phyloP scores from a whole-genome alignment of 2,113 vertebrate species.

The Pelecanoides urinatrix region DNA sequence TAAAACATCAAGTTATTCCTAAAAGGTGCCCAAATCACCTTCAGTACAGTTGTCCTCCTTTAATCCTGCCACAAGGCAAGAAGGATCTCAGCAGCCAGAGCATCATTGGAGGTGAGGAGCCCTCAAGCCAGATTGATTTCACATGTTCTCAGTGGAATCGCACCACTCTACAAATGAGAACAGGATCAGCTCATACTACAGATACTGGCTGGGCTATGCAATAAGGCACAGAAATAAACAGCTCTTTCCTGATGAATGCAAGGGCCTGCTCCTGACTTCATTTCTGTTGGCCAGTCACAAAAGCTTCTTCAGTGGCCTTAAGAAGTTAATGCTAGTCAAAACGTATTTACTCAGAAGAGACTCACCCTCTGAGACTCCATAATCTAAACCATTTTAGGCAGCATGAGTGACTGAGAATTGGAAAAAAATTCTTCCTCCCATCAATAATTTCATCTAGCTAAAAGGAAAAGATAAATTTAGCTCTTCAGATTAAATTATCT shows the following conservation, averaged over 20 bases:
- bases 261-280: not conserved
- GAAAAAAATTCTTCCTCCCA: not conserved
- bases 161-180: not conserved
- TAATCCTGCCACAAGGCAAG: not conserved
- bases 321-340: not conserved
- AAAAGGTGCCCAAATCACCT: not conserved
- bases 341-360: not conserved
- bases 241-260: not conserved
- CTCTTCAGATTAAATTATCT: slow-evolving; percentile 20
- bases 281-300: not conserved
- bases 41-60: not conserved
- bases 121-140: not conserved
- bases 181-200: not conserved
- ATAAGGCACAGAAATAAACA: not conserved
- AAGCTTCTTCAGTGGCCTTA: not conserved
- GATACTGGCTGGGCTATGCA: not conserved
- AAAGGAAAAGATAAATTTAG: slow-evolving; percentile 29
- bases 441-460: slow-evolving; percentile 7
- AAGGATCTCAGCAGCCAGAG: not conserved
- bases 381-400: slow-evolving; percentile 5
- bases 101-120: not conserved
- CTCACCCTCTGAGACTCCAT: not conserved
- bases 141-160: not conserved
- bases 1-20: not conserved
- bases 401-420: not conserved